Base-by-base conservation (phyloP, 2,113 vertebrate genomes). In the Rhegmatorhina hoffmannsi region DNA sequence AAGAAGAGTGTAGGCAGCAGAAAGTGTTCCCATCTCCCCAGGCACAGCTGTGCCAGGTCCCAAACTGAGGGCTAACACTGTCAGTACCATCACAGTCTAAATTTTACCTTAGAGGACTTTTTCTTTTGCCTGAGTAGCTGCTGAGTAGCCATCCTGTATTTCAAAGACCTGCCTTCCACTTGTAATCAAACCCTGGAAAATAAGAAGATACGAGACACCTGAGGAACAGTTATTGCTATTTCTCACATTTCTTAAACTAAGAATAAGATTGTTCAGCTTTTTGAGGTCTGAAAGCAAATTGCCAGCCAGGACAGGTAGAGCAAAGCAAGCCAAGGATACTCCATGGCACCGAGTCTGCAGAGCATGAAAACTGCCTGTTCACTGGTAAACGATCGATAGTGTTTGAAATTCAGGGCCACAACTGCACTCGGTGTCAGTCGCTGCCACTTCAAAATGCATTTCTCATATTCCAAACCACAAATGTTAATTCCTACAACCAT, bases 51-150 rank as follows among this genome's bases (percentile, higher is more conserved):
- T 12, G 29, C 34, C 40, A 73, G n/a, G 43, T 44, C 66, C 60
- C 63, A 85, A 26, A 21, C 21, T 0, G 5, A 74, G 38, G 60
- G 31, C 43, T 43, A 24, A 47, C 25, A 49, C 2, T 64, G 34
- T 29, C 50, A 80, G 40, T 9, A 68, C 20, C 38, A 36, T 12
- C 13, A 14, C 5, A 38, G 28, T 28, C 77, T 36, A 34, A 18
- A 11, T 67, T 90, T 94, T 98, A 98, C 98, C 98, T 97, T 96
- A 88, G n/a, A 20, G 74, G 62, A 18, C 56, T 95, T 97, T 11
- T 36, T 88, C 91, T 90, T 97, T 55, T 73, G 87, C 67, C 74
- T 62, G 6, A 79, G 77, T 25, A 97, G 89, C 77, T 98, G 97
- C 23, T 89, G 82, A 83, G 94, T 80, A 44, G 97, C 89, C 98